Evolutionary conservation across 2,113 vertebrate species (phyloP), one percentile per base, ranked within the genome.

Genomic region (Lathamus discolor): DNA sequence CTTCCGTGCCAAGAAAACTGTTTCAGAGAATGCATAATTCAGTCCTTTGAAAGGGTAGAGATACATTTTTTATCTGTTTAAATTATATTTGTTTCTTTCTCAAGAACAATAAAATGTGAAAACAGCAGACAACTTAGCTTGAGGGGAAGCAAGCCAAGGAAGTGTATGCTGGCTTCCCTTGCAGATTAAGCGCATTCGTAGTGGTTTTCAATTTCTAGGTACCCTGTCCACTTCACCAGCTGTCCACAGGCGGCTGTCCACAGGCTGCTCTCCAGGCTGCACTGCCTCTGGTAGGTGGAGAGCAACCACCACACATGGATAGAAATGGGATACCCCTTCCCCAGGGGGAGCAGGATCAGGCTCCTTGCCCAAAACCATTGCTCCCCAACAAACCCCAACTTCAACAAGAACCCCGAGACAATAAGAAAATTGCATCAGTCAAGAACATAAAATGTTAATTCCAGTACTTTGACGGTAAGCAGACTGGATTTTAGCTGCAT

Each of bases 1-100:
- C 84, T 91, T 75, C 52, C 41, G 18, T 90, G 79, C 79, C 51
- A 78, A 90, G 46, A 7, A 93, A 95, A 61, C 13, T 61, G 27
- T 75, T 95, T 39, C 61, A 75, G 54, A 78, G 48, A 93, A 90
- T 11, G 48, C 24, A 37, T 52, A 78, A 75, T 70, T 68, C 64
- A 75, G 23, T 52, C 48, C 39, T 78, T 67, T 54, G 37, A 91
- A 91, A 87, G 28, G 24, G 11, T 17, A 17, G 44, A 62, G 63
- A 79, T 37, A 89, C 9, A 54, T 73, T 90, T 82, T 72, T 48
- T 17, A 76, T 31, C 72, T 77, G 28, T 57, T 76, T 46, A 75
- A 72, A 78, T 82, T 46, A 48, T n/a, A 54, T 28, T 28, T 75
- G 33, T 61, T 90, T 90, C 55, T 78, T 68, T 29, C 39, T 86